Conservation (phyloP, 53 echinoderm and acorn worm genomes). For the Zoroaster sp. region DNA sequence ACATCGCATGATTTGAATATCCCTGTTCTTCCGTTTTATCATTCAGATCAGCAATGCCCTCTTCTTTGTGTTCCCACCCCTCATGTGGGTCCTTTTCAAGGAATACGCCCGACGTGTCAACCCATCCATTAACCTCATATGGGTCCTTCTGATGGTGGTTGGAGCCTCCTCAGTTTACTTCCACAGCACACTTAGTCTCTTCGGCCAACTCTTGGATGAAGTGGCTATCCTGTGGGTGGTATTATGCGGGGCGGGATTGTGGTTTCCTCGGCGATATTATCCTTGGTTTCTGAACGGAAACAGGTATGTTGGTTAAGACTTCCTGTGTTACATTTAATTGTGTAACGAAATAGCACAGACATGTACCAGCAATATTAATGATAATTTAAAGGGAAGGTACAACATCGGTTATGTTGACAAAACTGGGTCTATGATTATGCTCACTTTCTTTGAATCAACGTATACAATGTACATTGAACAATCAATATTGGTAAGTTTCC, state of each 20-base stretch:
- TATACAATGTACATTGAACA: no score
- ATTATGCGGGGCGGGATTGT: conserved; percentile 82
- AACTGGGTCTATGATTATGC: no score
- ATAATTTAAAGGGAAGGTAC: no score
- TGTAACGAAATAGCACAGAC: no score
- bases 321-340: not conserved
- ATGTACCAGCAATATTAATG: no score
- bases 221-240: conserved; percentile 96
- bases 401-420: no score
- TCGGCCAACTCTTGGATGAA: conserved; percentile 93
- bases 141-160: conserved; percentile 90
- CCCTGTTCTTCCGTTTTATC: not conserved
- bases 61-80: conserved; percentile 85
- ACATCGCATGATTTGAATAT: not conserved
- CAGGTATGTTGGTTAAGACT: conserved; percentile 64
- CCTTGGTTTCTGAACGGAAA: conserved; percentile 80
- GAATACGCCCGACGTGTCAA: conserved; percentile 81
- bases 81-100: conserved; percentile 81
- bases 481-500: no score
- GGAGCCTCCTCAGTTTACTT: conserved; percentile 89
- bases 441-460: no score
- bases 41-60: conserved; percentile 89
- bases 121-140: conserved; percentile 89
- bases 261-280: conserved; percentile 92
- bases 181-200: conserved; percentile 93